Evolutionary conservation across 2,888 invertebrate species (phyloP).

Genomic region (Amiota minor): DNA sequence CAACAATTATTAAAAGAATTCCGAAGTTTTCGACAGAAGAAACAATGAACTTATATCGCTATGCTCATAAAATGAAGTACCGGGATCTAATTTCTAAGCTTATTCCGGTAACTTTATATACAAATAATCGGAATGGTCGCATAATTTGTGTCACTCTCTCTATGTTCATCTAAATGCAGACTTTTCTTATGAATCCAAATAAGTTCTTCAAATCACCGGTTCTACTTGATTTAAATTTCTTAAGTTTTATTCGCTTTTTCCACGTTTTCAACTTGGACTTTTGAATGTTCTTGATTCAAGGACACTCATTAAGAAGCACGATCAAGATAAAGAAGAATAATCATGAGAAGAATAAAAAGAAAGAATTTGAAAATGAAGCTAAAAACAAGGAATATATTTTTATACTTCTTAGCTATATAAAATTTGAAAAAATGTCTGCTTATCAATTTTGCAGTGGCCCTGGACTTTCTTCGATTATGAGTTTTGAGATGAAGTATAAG

Average conservation of each 20-base stretch:
- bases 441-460: conserved; percentile 44
- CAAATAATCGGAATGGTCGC: neutral
- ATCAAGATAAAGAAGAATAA: too few species aligned
- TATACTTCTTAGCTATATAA: conserved; percentile 38
- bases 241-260: conserved; percentile 43
- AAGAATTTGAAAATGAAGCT: too few species aligned
- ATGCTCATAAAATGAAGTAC: conserved; percentile 45
- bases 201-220: conserved; percentile 35
- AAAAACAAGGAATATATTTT: conserved; percentile 33
- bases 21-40: conserved; percentile 32
- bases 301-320: conserved; percentile 47
- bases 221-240: conserved; percentile 42
- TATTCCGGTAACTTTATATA: conserved; percentile 31
- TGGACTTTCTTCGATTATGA: conserved; percentile 41
- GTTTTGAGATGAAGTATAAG: conserved; percentile 43
- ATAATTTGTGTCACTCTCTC: neutral
- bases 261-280: neutral
- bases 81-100: conserved; percentile 32
- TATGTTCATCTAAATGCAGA: conserved; percentile 28
- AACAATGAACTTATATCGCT: conserved; percentile 44
- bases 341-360: too few species aligned
- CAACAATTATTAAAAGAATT: conserved; percentile 32
- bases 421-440: conserved; percentile 43
- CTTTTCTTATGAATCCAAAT: neutral
- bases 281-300: conserved; percentile 31